phyloP scores from a whole-genome alignment of 2,113 vertebrate species.

The Sphaerodactylus townsendi region DNA sequence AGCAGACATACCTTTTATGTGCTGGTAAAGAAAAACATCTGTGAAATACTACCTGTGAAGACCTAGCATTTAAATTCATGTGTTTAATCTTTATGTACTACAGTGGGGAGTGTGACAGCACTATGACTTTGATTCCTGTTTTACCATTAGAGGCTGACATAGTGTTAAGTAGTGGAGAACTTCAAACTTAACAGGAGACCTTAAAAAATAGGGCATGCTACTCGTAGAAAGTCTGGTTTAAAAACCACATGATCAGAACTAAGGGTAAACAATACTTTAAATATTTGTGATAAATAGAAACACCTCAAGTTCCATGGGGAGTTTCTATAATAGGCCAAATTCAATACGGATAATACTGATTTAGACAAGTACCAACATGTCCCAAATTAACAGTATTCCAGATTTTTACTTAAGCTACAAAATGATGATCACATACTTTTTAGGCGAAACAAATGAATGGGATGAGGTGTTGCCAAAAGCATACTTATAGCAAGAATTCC shows the following conservation, averaged over 20 bases:
- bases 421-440: not conserved
- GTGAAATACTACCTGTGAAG: not conserved
- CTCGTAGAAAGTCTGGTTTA: not conserved
- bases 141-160: too few relatives aligned
- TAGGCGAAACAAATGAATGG: too few relatives aligned
- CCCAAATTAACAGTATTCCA: not conserved
- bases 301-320: not conserved
- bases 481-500: fast-evolving
- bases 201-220: not conserved
- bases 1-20: conserved; percentile 37
- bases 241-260: not conserved
- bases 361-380: not conserved
- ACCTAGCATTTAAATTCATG: conserved; percentile 40
- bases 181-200: not conserved
- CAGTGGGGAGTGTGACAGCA: conserved; percentile 10
- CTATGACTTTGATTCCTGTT: not conserved
- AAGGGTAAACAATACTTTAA: not conserved
- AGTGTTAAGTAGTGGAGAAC: not conserved
- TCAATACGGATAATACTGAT: not conserved
- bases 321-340: not conserved
- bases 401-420: fast-evolving
- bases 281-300: not conserved
- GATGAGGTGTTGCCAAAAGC: not conserved
- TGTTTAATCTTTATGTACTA: not conserved
- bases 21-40: conserved; percentile 44